Base-by-base conservation (phyloP, 2,888 invertebrate genomes). In the Pachydiplax longipennis region DNA sequence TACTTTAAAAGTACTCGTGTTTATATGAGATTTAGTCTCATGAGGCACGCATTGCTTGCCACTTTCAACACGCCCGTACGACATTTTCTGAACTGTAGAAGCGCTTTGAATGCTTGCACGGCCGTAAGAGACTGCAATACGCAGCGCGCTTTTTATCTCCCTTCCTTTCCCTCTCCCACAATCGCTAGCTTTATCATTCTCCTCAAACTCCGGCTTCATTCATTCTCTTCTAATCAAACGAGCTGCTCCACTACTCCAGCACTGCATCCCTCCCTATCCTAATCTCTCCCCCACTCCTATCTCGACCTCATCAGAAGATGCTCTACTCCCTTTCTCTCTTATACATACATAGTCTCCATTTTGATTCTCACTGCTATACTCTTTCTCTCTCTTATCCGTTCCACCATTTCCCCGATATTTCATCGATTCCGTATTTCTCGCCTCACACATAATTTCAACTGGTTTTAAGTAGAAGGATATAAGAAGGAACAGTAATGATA, bases 221-320 rank as follows among this genome's bases (percentile, higher is more conserved):
- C 73, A 73, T 73, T 73, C 73, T 73, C 73, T 73, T 73, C 73
- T 73, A 73, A 73, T 73, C 73, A 73, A 73, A 73, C 73, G 73
- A 73, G 31, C 73, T 73, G 73, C 73, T 73, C 73, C 73, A 3
- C 65, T n/a, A 65, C 65, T 65, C 65, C 65, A 65, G n/a, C 25
- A 65, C n/a, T 25, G 65, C 65, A 25, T 12, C 22, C 65, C 25
- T 25, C 25, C n/a, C 65, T 25, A 5, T 13, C 65, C 73, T 10
- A 15, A 13, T 31, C 31, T 13, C 13, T 31, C 25, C 73, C 73
- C 22, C 73, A 22, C 65, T 65, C 65, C 65, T 65, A 65, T 65
- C 65, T 65, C 73, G 73, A 73, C 73, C 73, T 73, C 73, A 73
- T 73, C 73, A 31, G 31, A 31, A 22, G 31, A 73, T 25, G 31